Evolutionary conservation across 2,797 vertebrate species (phyloP).

Genomic region (Anguilla anguilla): DNA sequence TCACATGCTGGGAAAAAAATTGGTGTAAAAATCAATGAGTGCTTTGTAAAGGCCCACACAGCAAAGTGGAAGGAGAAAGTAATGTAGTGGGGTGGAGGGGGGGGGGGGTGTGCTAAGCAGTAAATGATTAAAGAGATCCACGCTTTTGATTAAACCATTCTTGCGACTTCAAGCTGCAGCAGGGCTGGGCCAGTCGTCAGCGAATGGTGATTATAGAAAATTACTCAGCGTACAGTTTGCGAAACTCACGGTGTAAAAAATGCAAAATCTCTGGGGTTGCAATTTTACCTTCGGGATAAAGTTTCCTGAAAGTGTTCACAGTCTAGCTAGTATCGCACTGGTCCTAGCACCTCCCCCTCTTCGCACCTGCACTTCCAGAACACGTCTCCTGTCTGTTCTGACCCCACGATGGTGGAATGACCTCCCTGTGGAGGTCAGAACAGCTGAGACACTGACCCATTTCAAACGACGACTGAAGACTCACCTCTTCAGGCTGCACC

Average conservation of each 20-base stretch:
- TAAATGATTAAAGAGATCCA: background rate
- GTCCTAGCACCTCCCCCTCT: too few relatives aligned
- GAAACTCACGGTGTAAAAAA: background rate
- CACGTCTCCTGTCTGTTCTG: too few relatives aligned
- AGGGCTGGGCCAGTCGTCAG: background rate
- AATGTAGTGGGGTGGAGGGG: background rate
- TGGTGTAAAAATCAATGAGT: background rate
- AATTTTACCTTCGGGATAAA: conserved; percentile 11
- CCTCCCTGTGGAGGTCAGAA: too few relatives aligned
- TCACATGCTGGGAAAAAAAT: background rate
- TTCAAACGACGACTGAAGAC: too few relatives aligned
- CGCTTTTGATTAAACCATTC: background rate
- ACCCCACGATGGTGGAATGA: too few relatives aligned
- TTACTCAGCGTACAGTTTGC: background rate
- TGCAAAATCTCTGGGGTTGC: background rate
- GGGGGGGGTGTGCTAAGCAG: background rate
- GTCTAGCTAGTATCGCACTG: background rate
- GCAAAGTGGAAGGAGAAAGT: background rate
- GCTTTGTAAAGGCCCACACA: background rate
- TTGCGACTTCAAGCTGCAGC: background rate
- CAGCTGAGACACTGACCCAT: too few relatives aligned
- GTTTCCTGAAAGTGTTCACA: conserved; percentile 1
- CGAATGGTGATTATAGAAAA: conserved; percentile 3
- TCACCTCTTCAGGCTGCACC: too few relatives aligned
- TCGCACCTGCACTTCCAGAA: too few relatives aligned